phyloP scores from a whole-genome alignment of 2,113 vertebrate genomes.

The Lontra canadensis region DNA sequence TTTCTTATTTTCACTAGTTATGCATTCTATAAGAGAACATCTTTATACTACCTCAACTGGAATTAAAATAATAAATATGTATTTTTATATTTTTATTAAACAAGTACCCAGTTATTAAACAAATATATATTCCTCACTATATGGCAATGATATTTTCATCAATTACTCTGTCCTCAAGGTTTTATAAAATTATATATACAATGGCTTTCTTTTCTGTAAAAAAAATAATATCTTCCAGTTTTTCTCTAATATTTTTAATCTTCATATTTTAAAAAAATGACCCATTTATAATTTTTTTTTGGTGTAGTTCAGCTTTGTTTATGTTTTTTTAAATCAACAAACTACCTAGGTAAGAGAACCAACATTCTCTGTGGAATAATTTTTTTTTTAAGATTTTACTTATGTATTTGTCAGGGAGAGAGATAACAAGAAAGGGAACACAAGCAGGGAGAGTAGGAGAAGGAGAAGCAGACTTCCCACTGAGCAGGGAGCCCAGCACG shows the following conservation, averaged over 20 bases:
- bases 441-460: no score
- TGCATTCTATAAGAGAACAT: background rate
- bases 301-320: background rate
- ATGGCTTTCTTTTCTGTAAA: background rate
- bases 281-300: background rate
- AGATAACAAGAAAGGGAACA: no score
- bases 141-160: background rate
- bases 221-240: background rate
- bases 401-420: no score
- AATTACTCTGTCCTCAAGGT: background rate
- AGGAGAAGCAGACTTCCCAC: no score
- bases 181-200: background rate
- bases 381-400: background rate
- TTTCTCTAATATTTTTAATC: background rate
- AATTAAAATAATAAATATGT: slow-evolving; percentile 34
- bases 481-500: no score
- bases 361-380: background rate
- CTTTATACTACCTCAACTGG: background rate
- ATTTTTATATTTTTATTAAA: background rate
- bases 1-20: background rate
- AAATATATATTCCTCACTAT: background rate
- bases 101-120: background rate
- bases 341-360: background rate
- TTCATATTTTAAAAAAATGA: background rate
- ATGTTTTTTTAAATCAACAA: background rate